Percentiles rank a stretch among this genome's conserved stretches.
These are phyloP conservation scores for Takifugu rubripes DNA, from an alignment of 2,797 vertebrate species.

Conservation along the genomic window DNA sequence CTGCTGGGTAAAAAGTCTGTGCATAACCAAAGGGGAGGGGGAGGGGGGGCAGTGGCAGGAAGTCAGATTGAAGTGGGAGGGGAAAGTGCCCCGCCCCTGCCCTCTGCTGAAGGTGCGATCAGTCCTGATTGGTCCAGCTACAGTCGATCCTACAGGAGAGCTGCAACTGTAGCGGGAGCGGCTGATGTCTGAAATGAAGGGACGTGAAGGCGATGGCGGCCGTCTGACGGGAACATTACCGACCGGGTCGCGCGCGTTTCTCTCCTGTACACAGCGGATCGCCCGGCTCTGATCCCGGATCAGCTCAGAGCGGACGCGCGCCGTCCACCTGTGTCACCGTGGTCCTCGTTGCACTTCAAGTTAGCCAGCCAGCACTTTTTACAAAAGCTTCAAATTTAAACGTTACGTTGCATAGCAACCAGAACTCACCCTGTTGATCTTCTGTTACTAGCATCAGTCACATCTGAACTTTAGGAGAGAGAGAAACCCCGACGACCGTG, in stretches of 20 bases:
- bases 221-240: no score
- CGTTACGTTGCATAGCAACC: slow-evolving; percentile 69
- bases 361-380: slow-evolving; percentile 36
- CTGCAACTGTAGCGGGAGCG: neutral
- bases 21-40: slow-evolving; percentile 48
- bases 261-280: no score
- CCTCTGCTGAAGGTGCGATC: slow-evolving; percentile 14
- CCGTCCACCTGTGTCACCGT: no score
- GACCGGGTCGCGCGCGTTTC: no score
- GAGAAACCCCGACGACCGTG: slow-evolving; percentile 20
- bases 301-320: slow-evolving; percentile 5
- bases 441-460: slow-evolving; percentile 52
- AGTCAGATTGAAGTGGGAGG: slow-evolving; percentile 17
- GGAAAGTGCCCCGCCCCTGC: slow-evolving; percentile 2
- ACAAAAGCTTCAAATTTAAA: slow-evolving; percentile 47
- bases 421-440: slow-evolving; percentile 61
- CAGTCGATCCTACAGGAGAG: slow-evolving; percentile 8
- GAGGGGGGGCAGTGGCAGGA: slow-evolving; percentile 16
- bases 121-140: slow-evolving; percentile 27
- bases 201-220: neutral
- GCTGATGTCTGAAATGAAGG: neutral
- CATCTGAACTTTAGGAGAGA: slow-evolving; percentile 25
- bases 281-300: neutral
- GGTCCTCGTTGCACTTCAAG: slow-evolving; percentile 8
- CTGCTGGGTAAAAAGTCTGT: slow-evolving; percentile 52